Base-by-base conservation (phyloP, 92 coral and sea anemone species). In the Virgularia gustaviana region DNA sequence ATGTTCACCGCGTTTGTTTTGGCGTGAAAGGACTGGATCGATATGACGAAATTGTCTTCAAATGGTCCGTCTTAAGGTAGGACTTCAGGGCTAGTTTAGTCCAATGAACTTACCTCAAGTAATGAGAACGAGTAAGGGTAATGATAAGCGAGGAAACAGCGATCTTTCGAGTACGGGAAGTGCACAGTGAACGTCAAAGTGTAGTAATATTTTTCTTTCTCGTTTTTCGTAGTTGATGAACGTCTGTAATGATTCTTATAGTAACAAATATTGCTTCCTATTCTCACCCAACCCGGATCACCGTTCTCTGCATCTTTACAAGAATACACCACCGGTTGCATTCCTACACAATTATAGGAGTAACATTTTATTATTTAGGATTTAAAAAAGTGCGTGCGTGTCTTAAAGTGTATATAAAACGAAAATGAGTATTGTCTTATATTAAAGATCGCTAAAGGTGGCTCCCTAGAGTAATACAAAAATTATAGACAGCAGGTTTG, bases 281-380 rank as follows among this genome's bases (percentile, higher is more conserved):
- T 68, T 77, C 99, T 77, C 53, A 89, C 64, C 99, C 99, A 94
- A 0, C 99, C 96, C 10, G 96, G 96, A 19, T 86, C 85, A 6
- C 96, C 95, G 35, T 90, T 88, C 63, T 83, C 78, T 7, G 99
- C 99, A 36, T 89, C 99, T 71, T 76, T 71, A 0, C 80, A 80
- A 16, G 96, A 90, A 73, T 87, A 94, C 75, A 94, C 51, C 10
- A 94, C 90, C 18, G 99, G 99, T 65, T 94, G 99, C 99, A 94
- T 94, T 36, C 99, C 99, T 94, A 29, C 2, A 41, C 47, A 2
- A 45, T 16, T 31, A 13, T 32, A 23, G 25, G 15, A 13, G 15
- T 18, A 37, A 38, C 4, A 54, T 63, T 16, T n/a, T 22, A 43
- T 22, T 13, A 43, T 1, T 43, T 43, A 22, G n/a, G n/a, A n/a